A percentile compares a stretch with the other conserved stretches of the same genome.
phyloP scores from a whole-genome alignment of 1,140 invertebrate species.

The Temnothorax longispinosus region DNA sequence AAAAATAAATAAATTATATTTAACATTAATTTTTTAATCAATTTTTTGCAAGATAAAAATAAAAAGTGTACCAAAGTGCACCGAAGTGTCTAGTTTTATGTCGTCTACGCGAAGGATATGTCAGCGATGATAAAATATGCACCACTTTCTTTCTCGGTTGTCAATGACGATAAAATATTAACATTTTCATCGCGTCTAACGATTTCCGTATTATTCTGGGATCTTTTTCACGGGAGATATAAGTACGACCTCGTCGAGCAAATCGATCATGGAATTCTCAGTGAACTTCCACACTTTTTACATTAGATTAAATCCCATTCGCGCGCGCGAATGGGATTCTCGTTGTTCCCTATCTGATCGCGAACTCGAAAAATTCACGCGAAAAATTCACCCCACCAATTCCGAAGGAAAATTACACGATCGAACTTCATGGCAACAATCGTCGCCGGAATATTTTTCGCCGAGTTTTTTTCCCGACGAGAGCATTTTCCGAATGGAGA shows the following conservation, averaged over 20 bases:
- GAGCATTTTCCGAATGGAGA: not conserved
- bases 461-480: not conserved
- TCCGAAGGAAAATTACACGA: not conserved
- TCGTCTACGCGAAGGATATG: not conserved
- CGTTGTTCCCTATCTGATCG: not conserved
- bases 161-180: slow-evolving; percentile 11
- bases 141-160: not conserved
- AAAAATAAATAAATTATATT: not conserved
- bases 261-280: slow-evolving; percentile 16
- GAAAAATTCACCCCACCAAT: slow-evolving; percentile 4
- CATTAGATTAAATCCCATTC: slow-evolving; percentile 7
- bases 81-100: not conserved
- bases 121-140: slow-evolving; percentile 17
- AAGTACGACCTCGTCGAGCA: not conserved
- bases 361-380: not conserved
- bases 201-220: not conserved
- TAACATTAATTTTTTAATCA: not conserved
- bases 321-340: not conserved
- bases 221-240: not conserved
- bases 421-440: slow-evolving; percentile 7
- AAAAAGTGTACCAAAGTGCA: not conserved
- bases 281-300: slow-evolving; percentile 1
- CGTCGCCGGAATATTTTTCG: slow-evolving; percentile 30
- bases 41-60: not conserved
- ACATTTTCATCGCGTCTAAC: not conserved